Evolutionary conservation across 2,888 invertebrate species (phyloP), one percentile per base, ranked within the genome.

Genomic region (Drosophila pegasa): DNA sequence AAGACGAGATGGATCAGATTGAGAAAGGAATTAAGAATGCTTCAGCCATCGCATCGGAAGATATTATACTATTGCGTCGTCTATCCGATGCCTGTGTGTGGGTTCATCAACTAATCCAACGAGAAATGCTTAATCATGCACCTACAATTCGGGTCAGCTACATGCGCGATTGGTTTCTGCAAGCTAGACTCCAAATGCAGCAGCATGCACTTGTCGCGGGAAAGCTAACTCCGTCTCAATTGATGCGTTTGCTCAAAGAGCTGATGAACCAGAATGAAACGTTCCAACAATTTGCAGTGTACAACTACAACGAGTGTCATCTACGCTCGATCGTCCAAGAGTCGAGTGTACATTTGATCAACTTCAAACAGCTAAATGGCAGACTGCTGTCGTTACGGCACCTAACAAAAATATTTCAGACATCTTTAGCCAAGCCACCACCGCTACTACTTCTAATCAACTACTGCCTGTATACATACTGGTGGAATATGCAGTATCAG

Each of bases 391-490:
- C 20, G 12, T 8, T 60, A 7, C 35, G n/a, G 2, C 33, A 43
- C 7, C 12, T 9, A 20, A 18, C 35, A 10, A 1, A 2, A n/a
- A 25, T 10, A 0, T 1, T 6, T 27, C 0, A 12, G 2, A 2
- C 9, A 0, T 12, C 1, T 10, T 20, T 1, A 3, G 12, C 18
- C 6, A 43, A 54, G 1, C 27, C 33, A 2, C 1, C 35, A 10
- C 35, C 22, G 3, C 0, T 1, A 1, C 2, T 50, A 22, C 14
- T 63, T 16, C 16, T 50, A 22, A 50, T 35, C 35, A 60, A 71
- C 93, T 95, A 95, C 88, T 93, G 95, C 71, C 95, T 94, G 27
- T 18, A 31, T 22, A 6, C n/a, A 4, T 29, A 37, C 29, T 56
- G 58, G 58, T 40, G 16, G 14, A 10, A 35, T 18, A 29, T 55